Evolutionary conservation across 2,888 invertebrate species (phyloP).

Genomic region (Ophraella communa): DNA sequence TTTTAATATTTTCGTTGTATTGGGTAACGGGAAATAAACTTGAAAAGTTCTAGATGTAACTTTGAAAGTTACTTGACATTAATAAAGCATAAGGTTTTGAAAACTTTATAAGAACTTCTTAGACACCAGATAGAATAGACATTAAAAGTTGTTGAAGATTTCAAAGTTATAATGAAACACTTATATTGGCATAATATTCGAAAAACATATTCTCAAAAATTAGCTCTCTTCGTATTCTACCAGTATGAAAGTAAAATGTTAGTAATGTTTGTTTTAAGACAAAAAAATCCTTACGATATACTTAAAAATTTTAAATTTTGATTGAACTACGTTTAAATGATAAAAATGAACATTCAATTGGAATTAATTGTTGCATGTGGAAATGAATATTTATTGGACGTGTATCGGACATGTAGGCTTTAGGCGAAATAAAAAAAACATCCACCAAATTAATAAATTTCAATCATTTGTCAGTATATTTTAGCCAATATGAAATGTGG

Average conservation of each 20-base stretch:
- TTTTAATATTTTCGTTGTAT: background rate
- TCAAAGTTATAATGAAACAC: background rate
- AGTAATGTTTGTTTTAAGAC: too few relatives aligned
- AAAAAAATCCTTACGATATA: too few relatives aligned
- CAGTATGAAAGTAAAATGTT: too few relatives aligned
- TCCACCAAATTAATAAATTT: background rate
- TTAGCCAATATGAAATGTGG: background rate
- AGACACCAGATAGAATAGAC: background rate
- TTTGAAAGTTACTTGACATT: background rate
- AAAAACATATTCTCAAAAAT: background rate
- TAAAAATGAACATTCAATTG: background rate
- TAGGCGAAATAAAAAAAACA: background rate
- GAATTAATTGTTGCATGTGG: background rate
- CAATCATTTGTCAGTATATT: background rate
- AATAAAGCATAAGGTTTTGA: background rate
- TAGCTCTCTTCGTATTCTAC: too few relatives aligned
- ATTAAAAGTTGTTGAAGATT: background rate
- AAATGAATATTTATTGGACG: background rate
- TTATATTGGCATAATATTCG: background rate
- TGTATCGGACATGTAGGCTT: background rate
- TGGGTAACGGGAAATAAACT: background rate
- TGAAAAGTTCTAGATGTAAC: background rate
- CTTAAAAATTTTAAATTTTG: background rate
- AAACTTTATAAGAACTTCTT: background rate
- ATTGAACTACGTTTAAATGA: background rate